Conservation (phyloP, 2,888 invertebrate genomes). For the Spodoptera picta region DNA sequence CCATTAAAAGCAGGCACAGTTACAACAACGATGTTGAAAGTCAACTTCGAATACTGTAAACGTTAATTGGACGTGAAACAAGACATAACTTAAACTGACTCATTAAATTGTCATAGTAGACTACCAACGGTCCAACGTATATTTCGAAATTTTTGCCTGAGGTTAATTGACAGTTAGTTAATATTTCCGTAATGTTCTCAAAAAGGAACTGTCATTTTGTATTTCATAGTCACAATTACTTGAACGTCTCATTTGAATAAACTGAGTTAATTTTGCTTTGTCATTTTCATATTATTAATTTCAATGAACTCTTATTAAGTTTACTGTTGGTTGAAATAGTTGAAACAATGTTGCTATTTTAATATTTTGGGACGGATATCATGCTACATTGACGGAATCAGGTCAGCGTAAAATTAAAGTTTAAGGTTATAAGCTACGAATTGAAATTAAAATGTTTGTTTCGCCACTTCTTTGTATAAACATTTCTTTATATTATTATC, state of each 20-base stretch:
- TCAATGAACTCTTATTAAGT: conserved; percentile 22
- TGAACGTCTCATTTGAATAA: conserved; percentile 13
- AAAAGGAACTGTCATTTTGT: conserved; percentile 20
- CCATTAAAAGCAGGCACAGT: conserved; percentile 65
- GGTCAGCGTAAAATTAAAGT: not conserved
- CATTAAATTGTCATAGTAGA: conserved; percentile 64
- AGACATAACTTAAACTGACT: conserved; percentile 59
- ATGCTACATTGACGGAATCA: conserved; percentile 3
- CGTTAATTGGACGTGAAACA: conserved; percentile 75
- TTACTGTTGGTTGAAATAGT: conserved; percentile 32
- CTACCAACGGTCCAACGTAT: conserved; percentile 37
- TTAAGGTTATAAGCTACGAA: too few relatives aligned
- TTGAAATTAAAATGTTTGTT: too few relatives aligned
- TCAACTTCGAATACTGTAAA: conserved; percentile 67
- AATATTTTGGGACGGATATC: not conserved
- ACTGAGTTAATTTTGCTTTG: conserved; percentile 8
- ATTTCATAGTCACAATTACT: conserved; percentile 31
- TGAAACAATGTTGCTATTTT: conserved; percentile 12
- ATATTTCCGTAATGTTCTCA: conserved; percentile 31
- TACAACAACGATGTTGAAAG: conserved; percentile 69
- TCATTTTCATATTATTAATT: conserved; percentile 18
- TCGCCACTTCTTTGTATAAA: too few relatives aligned
- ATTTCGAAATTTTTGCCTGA: conserved; percentile 56
- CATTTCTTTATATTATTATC: too few relatives aligned
- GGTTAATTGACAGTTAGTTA: conserved; percentile 44